phyloP scores from a whole-genome alignment of 2,888 invertebrate genomes.

The Myopa testacea region DNA sequence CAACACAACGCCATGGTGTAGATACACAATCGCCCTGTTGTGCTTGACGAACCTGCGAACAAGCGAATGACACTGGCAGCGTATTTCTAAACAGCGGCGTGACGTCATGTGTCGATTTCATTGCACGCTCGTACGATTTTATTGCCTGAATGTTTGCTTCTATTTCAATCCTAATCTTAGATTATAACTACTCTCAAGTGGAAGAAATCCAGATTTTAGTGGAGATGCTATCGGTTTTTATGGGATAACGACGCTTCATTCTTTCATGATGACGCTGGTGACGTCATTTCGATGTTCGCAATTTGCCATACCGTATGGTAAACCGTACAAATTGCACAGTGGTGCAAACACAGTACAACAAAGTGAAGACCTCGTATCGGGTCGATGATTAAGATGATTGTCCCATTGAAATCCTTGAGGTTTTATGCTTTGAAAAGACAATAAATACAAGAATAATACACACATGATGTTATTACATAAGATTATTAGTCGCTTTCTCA shows the following conservation, averaged over 20 bases:
- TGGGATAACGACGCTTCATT: no score
- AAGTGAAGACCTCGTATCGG: no score
- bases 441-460: no score
- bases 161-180: no score
- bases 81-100: neutral
- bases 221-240: neutral
- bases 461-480: no score
- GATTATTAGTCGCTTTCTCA: no score
- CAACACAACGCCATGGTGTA: conserved; percentile 25
- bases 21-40: conserved; percentile 24
- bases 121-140: neutral
- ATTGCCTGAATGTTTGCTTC: no score
- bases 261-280: conserved; percentile 15
- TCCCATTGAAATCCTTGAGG: no score
- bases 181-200: neutral
- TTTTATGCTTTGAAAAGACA: no score
- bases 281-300: conserved; percentile 25
- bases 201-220: neutral
- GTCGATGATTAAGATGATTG: no score
- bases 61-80: neutral
- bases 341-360: neutral
- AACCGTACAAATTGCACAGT: conserved; percentile 39
- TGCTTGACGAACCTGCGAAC: conserved; percentile 15
- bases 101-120: conserved; percentile 25
- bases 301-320: neutral